Evolutionary conservation across 2,797 vertebrate species (phyloP).

Genomic region (Myotis myotis): DNA sequence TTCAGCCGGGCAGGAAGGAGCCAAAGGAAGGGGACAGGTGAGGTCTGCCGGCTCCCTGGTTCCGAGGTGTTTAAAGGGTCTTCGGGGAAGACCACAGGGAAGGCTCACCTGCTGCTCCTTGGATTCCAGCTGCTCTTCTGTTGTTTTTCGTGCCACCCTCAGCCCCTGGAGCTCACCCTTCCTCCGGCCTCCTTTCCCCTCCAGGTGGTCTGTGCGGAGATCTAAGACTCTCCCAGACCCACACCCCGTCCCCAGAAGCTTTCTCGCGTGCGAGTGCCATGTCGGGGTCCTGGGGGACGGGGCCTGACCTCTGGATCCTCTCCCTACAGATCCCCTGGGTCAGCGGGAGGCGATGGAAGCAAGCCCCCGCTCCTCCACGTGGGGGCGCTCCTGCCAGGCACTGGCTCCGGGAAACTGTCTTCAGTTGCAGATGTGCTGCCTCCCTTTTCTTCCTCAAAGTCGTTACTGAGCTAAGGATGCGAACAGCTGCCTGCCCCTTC

Average conservation of each 20-base stretch:
- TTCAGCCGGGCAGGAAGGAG: background rate
- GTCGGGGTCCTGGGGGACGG: fast-evolving
- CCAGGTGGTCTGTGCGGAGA: background rate
- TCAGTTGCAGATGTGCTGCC: background rate
- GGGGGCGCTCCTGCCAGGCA: background rate
- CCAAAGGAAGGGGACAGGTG: background rate
- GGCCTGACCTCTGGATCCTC: no score
- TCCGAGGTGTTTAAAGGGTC: background rate
- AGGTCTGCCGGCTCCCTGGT: background rate
- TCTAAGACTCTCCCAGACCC: background rate
- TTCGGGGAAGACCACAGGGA: background rate
- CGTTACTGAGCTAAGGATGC: background rate
- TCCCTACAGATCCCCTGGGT: background rate
- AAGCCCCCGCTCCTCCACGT: fast-evolving
- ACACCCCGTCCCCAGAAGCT: background rate
- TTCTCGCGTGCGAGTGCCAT: background rate
- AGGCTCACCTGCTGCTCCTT: background rate
- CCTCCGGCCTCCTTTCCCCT: background rate
- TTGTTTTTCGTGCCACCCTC: background rate
- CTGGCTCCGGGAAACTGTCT: no score
- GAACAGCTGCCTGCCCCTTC: background rate
- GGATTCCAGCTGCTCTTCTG: background rate
- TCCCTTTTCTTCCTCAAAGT: background rate
- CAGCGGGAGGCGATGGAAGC: fast-evolving
- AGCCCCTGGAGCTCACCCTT: background rate